Conservation (phyloP, 2,113 vertebrate genomes). For the Lophochroa leadbeateri region DNA sequence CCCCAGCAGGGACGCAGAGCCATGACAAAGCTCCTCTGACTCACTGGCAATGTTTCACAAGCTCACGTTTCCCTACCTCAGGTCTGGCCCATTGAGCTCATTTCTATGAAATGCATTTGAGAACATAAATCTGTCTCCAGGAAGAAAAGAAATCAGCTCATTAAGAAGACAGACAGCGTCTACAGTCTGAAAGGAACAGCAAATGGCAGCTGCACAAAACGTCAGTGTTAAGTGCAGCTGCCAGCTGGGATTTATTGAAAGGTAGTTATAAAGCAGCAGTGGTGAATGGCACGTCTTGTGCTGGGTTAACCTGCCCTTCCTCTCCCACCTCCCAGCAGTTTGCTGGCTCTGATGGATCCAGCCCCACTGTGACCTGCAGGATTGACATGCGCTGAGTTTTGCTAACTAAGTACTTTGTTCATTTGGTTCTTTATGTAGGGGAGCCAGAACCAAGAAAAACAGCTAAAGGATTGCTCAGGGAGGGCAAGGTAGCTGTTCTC, state of each 20-base stretch:
- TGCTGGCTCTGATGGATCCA: not conserved
- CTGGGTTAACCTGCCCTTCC: not conserved
- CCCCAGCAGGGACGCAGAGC: not conserved
- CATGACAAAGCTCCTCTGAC: accelerated
- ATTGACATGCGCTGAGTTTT: not conserved
- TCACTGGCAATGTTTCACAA: not conserved
- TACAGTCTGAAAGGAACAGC: conserved; percentile 46
- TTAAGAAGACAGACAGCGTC: conserved; percentile 54
- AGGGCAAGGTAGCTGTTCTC: not conserved
- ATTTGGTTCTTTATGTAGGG: not conserved
- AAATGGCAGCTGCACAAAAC: conserved; percentile 56
- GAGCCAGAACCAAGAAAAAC: not conserved
- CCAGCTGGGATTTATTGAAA: conserved; percentile 52
- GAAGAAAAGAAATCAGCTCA: not conserved
- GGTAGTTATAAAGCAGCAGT: not conserved
- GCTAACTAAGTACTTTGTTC: not conserved
- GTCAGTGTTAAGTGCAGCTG: conserved; percentile 54
- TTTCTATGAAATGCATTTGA: not conserved
- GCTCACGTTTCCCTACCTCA: not conserved
- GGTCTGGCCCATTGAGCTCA: conserved; percentile 16
- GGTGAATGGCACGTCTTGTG: not conserved
- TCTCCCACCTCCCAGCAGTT: not conserved
- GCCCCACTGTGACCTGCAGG: not conserved
- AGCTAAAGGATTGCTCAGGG: not conserved
- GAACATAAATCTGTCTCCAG: conserved; percentile 34